A percentile compares a stretch with the other conserved stretches of the same genome.
These are phyloP conservation scores for Sitobion miscanthi DNA, from an alignment of 1,140 invertebrate species.

Conservation along the genomic window DNA sequence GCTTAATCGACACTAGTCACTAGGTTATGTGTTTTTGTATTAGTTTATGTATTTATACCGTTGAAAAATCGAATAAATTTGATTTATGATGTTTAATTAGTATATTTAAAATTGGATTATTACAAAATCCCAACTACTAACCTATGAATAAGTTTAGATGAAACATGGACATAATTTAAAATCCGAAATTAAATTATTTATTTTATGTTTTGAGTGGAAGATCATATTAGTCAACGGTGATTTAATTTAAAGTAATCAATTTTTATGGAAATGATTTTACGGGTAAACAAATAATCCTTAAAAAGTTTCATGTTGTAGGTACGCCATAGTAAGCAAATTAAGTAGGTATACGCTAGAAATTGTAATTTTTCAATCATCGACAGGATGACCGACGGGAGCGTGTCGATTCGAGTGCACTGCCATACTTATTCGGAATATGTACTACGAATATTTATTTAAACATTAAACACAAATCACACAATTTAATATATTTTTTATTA, in stretches of 20 bases:
- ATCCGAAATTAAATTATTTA: background rate
- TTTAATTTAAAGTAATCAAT: background rate
- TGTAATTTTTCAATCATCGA: too few relatives aligned
- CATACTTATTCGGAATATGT: background rate
- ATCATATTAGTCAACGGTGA: background rate
- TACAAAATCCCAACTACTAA: background rate
- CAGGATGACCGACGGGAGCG: background rate
- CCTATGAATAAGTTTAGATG: background rate
- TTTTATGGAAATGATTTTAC: too few relatives aligned
- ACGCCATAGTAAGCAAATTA: too few relatives aligned
- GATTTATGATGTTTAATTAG: background rate
- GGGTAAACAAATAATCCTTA: too few relatives aligned
- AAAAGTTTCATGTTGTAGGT: too few relatives aligned
- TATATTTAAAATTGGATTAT: background rate
- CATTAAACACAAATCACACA: background rate
- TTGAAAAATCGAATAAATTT: background rate
- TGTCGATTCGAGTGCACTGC: background rate
- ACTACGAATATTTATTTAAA: background rate
- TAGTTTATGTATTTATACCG: background rate
- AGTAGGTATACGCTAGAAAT: too few relatives aligned
- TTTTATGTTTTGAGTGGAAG: background rate
- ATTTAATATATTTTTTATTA: background rate
- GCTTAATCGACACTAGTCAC: background rate
- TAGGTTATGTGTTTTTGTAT: background rate
- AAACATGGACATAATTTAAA: background rate